Conservation (phyloP, 2,113 vertebrate genomes). For the Labeo catla region DNA sequence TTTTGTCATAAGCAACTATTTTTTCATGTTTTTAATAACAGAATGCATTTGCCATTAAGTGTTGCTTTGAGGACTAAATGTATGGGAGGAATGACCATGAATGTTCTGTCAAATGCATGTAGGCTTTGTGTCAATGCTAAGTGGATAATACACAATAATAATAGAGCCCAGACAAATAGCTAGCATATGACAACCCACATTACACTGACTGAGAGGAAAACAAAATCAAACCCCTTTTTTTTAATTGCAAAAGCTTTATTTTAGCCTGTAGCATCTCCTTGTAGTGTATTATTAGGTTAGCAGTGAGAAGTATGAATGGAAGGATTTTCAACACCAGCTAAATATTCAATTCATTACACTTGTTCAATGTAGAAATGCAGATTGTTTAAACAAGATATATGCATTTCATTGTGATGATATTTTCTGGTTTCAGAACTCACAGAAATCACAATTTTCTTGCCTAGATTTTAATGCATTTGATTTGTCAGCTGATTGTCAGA, state of each 20-base stretch:
- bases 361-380: not conserved
- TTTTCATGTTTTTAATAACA: not conserved
- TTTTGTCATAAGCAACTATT: not conserved
- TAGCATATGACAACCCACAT: not conserved
- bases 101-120: slow-evolving; percentile 8
- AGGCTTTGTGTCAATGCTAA: slow-evolving; percentile 17
- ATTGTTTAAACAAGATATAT: not conserved
- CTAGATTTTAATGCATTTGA: not conserved
- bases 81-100: not conserved
- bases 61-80: not conserved
- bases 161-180: not conserved
- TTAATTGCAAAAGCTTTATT: slow-evolving; percentile 2
- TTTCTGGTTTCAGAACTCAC: not conserved
- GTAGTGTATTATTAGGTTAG: not conserved
- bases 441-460: not conserved
- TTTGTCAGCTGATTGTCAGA: not conserved
- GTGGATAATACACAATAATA: not conserved
- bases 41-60: not conserved
- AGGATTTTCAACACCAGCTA: slow-evolving; percentile 10
- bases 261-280: slow-evolving; percentile 6
- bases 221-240: not conserved
- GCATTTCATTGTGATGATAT: not conserved
- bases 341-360: not conserved
- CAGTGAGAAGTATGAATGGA: not conserved
- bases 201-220: not conserved